A percentile compares a stretch with the other conserved stretches of the same genome.
These are phyloP conservation scores for Macropis europaea DNA, from an alignment of 2,888 invertebrate species.

Conservation along the genomic window DNA sequence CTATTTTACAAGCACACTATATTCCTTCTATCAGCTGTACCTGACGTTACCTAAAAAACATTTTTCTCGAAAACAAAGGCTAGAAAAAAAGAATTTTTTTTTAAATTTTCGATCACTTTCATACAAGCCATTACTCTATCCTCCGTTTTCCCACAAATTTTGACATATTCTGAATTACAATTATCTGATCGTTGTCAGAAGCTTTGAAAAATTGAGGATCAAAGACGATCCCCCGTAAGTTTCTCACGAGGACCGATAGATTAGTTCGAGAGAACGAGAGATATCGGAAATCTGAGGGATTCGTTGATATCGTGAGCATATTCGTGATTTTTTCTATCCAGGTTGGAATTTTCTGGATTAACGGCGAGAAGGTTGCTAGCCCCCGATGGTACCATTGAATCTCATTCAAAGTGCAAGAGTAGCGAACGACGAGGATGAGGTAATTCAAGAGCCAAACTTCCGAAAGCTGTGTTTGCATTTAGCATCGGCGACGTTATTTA, in stretches of 20 bases:
- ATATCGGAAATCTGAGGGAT: slow-evolving; percentile 4
- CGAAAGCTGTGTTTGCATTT: slow-evolving; percentile 56
- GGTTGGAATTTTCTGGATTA: slow-evolving; percentile 46
- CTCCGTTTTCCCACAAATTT: no score
- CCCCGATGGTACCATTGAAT: slow-evolving; percentile 35
- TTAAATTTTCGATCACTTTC: no score
- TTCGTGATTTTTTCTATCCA: slow-evolving; percentile 12
- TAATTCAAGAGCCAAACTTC: slow-evolving; percentile 52
- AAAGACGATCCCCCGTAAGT: not conserved
- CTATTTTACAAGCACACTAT: no score
- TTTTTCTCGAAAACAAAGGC: no score
- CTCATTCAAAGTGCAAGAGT: slow-evolving; percentile 33
- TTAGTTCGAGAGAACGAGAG: not conserved
- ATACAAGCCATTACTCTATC: no score
- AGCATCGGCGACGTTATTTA: slow-evolving; percentile 54
- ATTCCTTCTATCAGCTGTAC: no score
- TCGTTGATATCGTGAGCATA: slow-evolving; percentile 11
- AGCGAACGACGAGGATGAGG: slow-evolving; percentile 26
- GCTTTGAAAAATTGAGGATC: not conserved
- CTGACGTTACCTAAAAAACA: no score
- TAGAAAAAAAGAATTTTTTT: no score
- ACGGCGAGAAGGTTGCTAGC: slow-evolving; percentile 18
- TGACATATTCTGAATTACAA: not conserved
- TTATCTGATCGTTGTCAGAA: not conserved
- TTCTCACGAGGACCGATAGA: not conserved